A percentile compares a stretch with the other conserved stretches of the same genome.
Evolutionary conservation across 1,140 invertebrate genomes (phyloP).

Genomic region (Drosophila albomicans): DNA sequence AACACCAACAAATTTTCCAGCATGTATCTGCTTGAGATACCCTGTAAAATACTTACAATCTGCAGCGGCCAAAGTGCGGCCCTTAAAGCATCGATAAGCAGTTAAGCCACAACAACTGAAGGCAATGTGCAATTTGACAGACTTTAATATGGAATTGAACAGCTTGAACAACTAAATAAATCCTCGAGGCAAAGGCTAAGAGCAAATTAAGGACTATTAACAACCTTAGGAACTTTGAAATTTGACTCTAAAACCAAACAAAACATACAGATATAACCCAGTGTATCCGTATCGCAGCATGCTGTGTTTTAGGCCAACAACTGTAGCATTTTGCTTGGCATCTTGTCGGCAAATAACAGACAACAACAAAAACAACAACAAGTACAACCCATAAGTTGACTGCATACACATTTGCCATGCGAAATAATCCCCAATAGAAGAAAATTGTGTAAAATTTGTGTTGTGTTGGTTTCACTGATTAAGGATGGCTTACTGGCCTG

Average conservation of each 20-base stretch:
- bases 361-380: neutral
- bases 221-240: slow-evolving; percentile 12
- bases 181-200: neutral
- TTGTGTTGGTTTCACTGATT: slow-evolving; percentile 80
- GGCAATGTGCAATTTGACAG: neutral
- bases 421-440: slow-evolving; percentile 75
- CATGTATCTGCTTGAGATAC: neutral
- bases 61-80: neutral
- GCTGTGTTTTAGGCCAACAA: slow-evolving; percentile 11
- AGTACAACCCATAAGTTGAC: slow-evolving; percentile 31
- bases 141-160: neutral
- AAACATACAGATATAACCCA: neutral
- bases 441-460: slow-evolving; percentile 80
- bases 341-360: slow-evolving; percentile 9
- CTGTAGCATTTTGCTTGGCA: neutral
- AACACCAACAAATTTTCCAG: neutral
- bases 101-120: neutral
- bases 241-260: slow-evolving; percentile 13
- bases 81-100: neutral
- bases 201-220: slow-evolving; percentile 9
- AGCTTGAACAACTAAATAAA: neutral
- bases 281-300: too few species aligned
- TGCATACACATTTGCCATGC: slow-evolving; percentile 41
- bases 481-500: slow-evolving; percentile 72
- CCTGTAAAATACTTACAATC: neutral